Conservation (phyloP, 1,140 invertebrate genomes). For the Gonatopus flavifemur region DNA sequence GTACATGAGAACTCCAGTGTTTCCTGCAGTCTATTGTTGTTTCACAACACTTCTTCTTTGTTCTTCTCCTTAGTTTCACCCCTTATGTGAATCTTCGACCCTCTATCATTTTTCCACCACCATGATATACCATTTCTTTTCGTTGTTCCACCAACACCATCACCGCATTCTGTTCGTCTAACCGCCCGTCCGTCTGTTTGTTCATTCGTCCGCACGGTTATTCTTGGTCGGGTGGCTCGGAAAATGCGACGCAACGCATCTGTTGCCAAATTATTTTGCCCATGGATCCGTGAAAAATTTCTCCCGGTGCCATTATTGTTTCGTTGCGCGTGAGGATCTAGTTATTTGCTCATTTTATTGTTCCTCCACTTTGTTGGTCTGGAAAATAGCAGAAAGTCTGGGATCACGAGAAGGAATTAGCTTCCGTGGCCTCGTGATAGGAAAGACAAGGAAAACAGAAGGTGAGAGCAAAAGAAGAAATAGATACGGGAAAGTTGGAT, state of each 20-base stretch:
- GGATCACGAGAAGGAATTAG: not conserved
- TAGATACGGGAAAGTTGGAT: too few species aligned
- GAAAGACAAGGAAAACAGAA: not conserved
- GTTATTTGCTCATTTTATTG: conserved; percentile 52
- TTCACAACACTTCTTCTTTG: too few species aligned
- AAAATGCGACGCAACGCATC: conserved; percentile 54
- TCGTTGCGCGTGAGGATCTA: conserved; percentile 51
- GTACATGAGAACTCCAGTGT: too few species aligned
- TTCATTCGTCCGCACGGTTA: conserved; percentile 48
- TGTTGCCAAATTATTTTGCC: conserved; percentile 60
- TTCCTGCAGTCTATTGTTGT: too few species aligned
- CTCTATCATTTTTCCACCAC: too few species aligned
- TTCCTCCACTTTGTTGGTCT: conserved; percentile 17
- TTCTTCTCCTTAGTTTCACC: too few species aligned
- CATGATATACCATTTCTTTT: too few species aligned
- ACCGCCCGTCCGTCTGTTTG: too few species aligned
- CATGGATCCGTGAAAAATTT: conserved; percentile 57
- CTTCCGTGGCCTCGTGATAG: not conserved
- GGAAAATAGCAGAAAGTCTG: conserved; percentile 23
- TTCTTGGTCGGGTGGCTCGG: conserved; percentile 54
- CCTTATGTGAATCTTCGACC: too few species aligned
- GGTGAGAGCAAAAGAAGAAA: too few species aligned
- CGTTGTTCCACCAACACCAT: too few species aligned
- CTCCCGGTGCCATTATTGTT: conserved; percentile 52
- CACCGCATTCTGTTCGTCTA: too few species aligned